Base-by-base conservation (phyloP, 2,113 vertebrate species). In the Petromus typicus region DNA sequence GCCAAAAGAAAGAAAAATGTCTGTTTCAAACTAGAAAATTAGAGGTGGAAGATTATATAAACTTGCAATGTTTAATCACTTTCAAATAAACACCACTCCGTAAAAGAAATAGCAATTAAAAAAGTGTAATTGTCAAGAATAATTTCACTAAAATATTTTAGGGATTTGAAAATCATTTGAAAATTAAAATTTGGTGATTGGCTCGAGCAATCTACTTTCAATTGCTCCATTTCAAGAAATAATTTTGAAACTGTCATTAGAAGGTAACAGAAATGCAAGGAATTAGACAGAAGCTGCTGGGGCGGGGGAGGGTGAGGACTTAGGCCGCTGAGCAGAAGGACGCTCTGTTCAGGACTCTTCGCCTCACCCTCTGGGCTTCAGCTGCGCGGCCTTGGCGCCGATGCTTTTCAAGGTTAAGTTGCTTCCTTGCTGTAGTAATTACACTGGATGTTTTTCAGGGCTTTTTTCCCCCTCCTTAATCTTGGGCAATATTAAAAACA, bases 251-350 rank as follows among this genome's bases (percentile, higher is more conserved):
- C 73, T 32, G 32, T 43, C 51, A 64, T 45, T 32, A 90, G 56
- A 93, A 89, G 92, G 61, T 92, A 96, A 54, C 34, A 91, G 57
- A 85, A 82, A 87, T 80, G 89, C 17, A 45, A 91, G 59, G 78
- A 48, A 95, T 93, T 90, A 81, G 90, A 95, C 45, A 92, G 78
- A 97, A 95, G 71, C 57, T 97, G 88, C 45, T 84, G 13, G 43
- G 73, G 27, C 43, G 25, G 27, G 25, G 25, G 6, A 11, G 71
- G 71, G 12, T 17, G 56, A 17, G 25, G 25, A 6, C 22, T 43
- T n/a, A 23, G 8, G 73, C 27, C 1, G 9, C 37, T 76, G 67
- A 56, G 66, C n/a, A 78, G 81, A 64, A 7, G 27, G 11, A 43
- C 22, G 4, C 34, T 2, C 23, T 30, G 61, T 37, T 20, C 30